These are phyloP conservation scores for Enteromius trimaculatus DNA, from an alignment of 2,797 vertebrate species.

Conservation along the genomic window DNA sequence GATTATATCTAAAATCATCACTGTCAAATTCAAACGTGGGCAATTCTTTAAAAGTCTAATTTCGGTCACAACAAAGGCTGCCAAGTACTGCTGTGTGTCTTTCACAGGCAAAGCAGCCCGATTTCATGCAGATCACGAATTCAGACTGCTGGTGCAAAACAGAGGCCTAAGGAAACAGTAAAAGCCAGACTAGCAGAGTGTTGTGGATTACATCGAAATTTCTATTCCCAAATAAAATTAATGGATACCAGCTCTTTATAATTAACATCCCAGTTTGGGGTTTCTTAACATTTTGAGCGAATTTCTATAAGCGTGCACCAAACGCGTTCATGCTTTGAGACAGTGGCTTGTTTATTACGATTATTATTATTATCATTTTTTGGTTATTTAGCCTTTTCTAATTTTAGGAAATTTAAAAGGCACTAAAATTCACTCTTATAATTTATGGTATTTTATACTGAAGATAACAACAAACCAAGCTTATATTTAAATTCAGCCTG, in stretches of 20 bases:
- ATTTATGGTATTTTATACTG: background rate
- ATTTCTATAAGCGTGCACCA: background rate
- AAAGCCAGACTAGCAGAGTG: background rate
- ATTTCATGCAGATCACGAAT: constrained; percentile 58
- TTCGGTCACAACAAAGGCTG: constrained; percentile 56
- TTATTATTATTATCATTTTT: background rate
- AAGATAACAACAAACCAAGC: background rate
- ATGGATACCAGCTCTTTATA: constrained; percentile 8
- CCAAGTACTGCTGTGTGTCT: constrained; percentile 52
- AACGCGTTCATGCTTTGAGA: background rate
- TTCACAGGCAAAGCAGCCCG: constrained; percentile 40
- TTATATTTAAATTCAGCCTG: constrained; percentile 2
- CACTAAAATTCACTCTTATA: background rate
- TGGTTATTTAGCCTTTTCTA: background rate
- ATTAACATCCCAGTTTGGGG: background rate
- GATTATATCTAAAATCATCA: background rate
- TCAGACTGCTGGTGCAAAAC: constrained; percentile 49
- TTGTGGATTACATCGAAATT: constrained; percentile 5
- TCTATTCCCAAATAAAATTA: background rate
- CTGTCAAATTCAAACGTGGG: background rate
- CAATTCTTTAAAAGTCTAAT: constrained; percentile 7
- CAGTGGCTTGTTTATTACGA: background rate
- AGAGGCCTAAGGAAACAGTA: constrained; percentile 31
- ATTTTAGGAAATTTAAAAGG: constrained; percentile 1
- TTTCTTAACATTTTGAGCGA: background rate